phyloP scores from a whole-genome alignment of 2,888 invertebrate species.

The Resseliella maxima region DNA sequence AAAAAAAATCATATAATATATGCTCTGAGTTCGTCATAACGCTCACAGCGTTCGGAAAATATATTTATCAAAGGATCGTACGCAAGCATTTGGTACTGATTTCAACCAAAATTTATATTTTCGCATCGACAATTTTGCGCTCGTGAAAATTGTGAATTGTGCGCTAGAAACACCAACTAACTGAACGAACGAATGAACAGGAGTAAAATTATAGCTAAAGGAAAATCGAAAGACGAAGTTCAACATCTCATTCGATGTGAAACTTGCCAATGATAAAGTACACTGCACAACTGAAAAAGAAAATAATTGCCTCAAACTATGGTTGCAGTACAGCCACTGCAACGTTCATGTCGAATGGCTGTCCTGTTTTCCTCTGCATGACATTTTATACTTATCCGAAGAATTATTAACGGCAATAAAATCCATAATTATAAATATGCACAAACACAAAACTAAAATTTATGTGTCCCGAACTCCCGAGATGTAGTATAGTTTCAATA shows the following conservation, averaged over 20 bases:
- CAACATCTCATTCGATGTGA: constrained; percentile 45
- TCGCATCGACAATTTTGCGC: constrained; percentile 53
- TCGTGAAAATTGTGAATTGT: constrained; percentile 35
- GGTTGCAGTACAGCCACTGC: constrained; percentile 34
- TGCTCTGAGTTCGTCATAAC: constrained; percentile 43
- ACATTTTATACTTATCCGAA: constrained; percentile 55
- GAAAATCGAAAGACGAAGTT: constrained; percentile 55
- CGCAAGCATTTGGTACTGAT: constrained; percentile 52
- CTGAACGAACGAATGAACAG: neutral
- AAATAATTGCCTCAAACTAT: constrained; percentile 48
- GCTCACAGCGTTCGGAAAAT: constrained; percentile 51
- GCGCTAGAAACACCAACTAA: neutral
- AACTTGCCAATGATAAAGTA: constrained; percentile 54
- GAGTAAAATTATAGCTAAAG: constrained; percentile 44
- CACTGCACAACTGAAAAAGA: constrained; percentile 45
- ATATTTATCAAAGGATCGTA: constrained; percentile 51
- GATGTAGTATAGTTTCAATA: neutral
- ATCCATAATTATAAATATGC: constrained; percentile 54
- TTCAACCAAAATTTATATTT: constrained; percentile 49
- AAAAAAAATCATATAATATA: constrained; percentile 41
- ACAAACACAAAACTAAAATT: constrained; percentile 43
- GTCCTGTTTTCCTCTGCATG: constrained; percentile 54
- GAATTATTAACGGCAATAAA: constrained; percentile 55
- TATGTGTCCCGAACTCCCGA: constrained; percentile 33
- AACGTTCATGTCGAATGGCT: constrained; percentile 26